Evolutionary conservation across 2,888 invertebrate genomes (phyloP), one percentile per base, ranked within the genome.

Genomic region (Dryomyza anilis): DNA sequence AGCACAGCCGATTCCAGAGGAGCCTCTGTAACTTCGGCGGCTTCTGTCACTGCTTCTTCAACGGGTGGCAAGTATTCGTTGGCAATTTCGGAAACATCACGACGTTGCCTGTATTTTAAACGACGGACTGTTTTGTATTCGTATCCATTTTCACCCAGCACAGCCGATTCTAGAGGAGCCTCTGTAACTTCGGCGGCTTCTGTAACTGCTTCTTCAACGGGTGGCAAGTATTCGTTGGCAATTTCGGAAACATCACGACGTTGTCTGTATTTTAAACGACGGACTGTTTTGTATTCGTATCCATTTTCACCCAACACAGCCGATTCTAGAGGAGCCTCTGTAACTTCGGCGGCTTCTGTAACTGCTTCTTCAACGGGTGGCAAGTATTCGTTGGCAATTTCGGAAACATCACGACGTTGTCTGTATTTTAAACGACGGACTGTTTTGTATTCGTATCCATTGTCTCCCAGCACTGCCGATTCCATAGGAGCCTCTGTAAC

Each of bases 121-220:
- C 76, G 78, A 69, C 79, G 81, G 12, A 81, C 75, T 12, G 79
- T 80, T 69, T 76, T 78, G 65, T 81, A 81, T 25, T 75, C 81
- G 59, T 81, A 81, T 36, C 81, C 81, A 67, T 81, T 78, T 66
- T 79, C 78, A 27, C 74, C 76, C 30, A 80, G 56, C 10, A 77
- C 68, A 50, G 79, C 79, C 64, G 74, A 79, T 56, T 75, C 65
- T 63, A 78, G 80, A 16, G 81, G 76, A 0, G 76, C 79, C 61
- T 73, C 74, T 58, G 75, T 73, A 5, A 73, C 74, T 1, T 74
- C 71, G 6, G 71, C 65, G 10, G 48, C 66, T 53, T 67, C 67
- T 72, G 69, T 33, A 0, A 59, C 8, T 8, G 57, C 59, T 3
- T 57, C 71, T 6, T 75, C 73, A 10, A 66, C 5, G 0, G 78